Base-by-base conservation (phyloP, 2,888 invertebrate species). In the Ochropleura leucogaster region DNA sequence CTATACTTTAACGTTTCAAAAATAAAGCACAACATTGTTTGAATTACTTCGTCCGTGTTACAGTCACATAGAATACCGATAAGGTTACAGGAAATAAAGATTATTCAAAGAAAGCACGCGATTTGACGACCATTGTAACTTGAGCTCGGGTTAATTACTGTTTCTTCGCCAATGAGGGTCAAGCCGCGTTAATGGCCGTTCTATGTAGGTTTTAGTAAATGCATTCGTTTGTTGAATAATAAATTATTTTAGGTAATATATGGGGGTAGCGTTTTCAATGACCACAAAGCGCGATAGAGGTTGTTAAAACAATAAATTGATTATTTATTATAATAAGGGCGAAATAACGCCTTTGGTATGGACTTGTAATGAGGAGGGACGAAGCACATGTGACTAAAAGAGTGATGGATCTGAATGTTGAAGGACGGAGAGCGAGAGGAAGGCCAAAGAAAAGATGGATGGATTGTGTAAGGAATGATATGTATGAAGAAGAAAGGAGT, bases 81-180 rank as follows among this genome's bases (percentile, higher is more conserved):
- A 88, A 86, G 82, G 80, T 82, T 71, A 80, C 77, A 85, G 88
- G 84, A 88, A 88, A 88, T 82, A 83, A 81, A 86, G 79, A 83
- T 87, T 86, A 87, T 79, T 85, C 87, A 86, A 85, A 82, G 83
- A 79, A 86, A 80, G 64, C 87, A 87, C 88, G 87, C 87, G 80
- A 87, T 76, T 18, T 59, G 49, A 63, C 8, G 51, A 14, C 85
- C 78, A 81, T 16, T 80, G 10, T 71, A 68, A 65, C 30, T 59
- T 57, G 88, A 86, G 18, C 86, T 55, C 51, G 77, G 8, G 30
- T 20, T 49, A 49, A 72, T 68, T 74, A 68, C 16, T 46, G 53
- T 70, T 74, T 72, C 60, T 72, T 70, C 12, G 9, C 66, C 64
- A 68, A 69, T 14, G 7, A 60, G 72, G 86, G 64, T 75, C 87